Evolutionary conservation across 2,888 invertebrate genomes (phyloP), one percentile per base, ranked within the genome.

Genomic region (Beris morrisii): DNA sequence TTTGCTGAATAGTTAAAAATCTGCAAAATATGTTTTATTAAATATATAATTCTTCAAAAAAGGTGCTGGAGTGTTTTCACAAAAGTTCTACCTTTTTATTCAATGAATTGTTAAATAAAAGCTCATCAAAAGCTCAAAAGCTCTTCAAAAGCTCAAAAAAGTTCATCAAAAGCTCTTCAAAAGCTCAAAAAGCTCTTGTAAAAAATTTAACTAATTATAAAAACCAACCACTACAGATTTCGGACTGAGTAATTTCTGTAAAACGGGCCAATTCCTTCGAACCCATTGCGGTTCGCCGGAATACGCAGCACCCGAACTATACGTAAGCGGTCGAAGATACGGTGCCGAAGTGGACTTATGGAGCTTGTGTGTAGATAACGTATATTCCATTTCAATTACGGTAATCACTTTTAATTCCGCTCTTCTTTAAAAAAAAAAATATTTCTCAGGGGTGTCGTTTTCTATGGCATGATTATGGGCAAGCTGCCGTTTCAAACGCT

Each of bases 231-330:
- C 28, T 32, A 7, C 75, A 88, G 88, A 91, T 80, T 91, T 91
- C 77, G 91, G 91, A 7, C 78, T 91, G 69, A 90, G 90, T 74
- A 91, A 90, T 79, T 76, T 85, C 68, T 90, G 86, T 82, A 82
- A 81, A 65, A 79, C 83, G 15, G 80, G 81, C 43, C 84, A 84
- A 9, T 84, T 85, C n/a, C 80, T 91, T 74, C 84, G 85, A 71
- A 91, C 91, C 0, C 90, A 90, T 73, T 91, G 91, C 79, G 91
- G 91, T 55, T 90, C 90, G 43, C 87, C 90, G 11, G 91, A 91
- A 79, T 91, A 91, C 78, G 91, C 90, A 2, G 90, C 91, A 50
- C 91, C 91, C 0, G 90, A 91, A 79, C 82, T 91, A 68, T 90
- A 91, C 76, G 82, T 87, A 15, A 85, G 86, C 73, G 87, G 87